Conservation (phyloP, 2,113 vertebrate species). For the Eupsittula cactorum region DNA sequence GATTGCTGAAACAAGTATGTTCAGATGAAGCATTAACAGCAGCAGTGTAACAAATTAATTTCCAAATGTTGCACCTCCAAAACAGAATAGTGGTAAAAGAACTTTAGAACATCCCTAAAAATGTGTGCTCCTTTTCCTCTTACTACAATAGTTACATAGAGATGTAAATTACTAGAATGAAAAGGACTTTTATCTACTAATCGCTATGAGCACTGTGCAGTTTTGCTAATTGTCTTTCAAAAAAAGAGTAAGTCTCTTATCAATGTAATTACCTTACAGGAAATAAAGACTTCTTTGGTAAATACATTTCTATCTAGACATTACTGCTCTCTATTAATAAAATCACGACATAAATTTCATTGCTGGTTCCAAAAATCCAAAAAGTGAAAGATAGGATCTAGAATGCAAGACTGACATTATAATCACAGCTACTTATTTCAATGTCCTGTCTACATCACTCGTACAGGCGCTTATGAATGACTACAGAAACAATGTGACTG, state of each 20-base stretch:
- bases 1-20: background rate
- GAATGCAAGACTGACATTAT: background rate
- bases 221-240: background rate
- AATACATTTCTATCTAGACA: background rate
- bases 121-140: background rate
- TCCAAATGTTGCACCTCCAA: background rate
- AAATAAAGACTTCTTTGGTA: constrained; percentile 8
- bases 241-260: background rate
- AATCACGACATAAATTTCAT: background rate
- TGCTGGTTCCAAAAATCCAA: background rate
- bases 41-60: background rate
- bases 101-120: background rate
- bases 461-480: background rate
- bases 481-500: constrained; percentile 20
- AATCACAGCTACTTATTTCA: constrained; percentile 9
- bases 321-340: background rate
- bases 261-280: background rate
- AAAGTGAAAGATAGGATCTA: background rate
- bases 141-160: background rate
- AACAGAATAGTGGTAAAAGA: background rate
- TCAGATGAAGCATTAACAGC: background rate
- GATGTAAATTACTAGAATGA: background rate
- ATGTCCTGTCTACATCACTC: background rate
- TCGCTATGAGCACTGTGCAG: background rate
- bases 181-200: background rate